Evolutionary conservation across 1,140 invertebrate genomes (phyloP).

Genomic region (Drosophila azteca): DNA sequence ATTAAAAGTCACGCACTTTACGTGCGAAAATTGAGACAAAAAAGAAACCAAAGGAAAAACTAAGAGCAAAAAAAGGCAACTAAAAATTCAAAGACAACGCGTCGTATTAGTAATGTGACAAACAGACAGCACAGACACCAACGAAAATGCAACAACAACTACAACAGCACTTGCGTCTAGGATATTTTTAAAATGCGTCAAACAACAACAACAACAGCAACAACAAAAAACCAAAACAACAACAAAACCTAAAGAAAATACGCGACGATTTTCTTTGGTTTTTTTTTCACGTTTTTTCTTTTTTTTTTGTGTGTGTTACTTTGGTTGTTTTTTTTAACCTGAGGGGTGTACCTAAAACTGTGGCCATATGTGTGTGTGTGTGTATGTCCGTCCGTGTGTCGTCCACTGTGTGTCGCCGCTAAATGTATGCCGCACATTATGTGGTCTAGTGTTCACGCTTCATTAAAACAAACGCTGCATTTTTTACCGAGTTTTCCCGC

Average conservation of each 20-base stretch:
- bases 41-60: constrained; percentile 11
- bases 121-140: constrained; percentile 24
- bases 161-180: constrained; percentile 68
- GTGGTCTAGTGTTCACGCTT: constrained; percentile 81
- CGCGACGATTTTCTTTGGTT: constrained; percentile 55
- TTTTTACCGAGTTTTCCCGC: constrained; percentile 56
- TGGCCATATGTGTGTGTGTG: constrained; percentile 33
- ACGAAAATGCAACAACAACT: constrained; percentile 29
- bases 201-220: constrained; percentile 49
- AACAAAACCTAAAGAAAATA: constrained; percentile 60
- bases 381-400: background rate
- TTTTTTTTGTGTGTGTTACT: constrained; percentile 3
- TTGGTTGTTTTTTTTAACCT: constrained; percentile 32
- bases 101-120: constrained; percentile 75
- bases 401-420: constrained; percentile 16
- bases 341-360: constrained; percentile 61
- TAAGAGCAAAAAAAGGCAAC: constrained; percentile 21
- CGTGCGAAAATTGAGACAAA: constrained; percentile 59
- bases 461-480: constrained; percentile 68
- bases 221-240: constrained; percentile 11
- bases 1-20: constrained; percentile 80
- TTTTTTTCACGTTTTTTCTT: constrained; percentile 43
- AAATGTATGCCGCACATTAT: constrained; percentile 79
- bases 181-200: constrained; percentile 78
- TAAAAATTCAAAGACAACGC: constrained; percentile 66